Percentiles rank a stretch among this genome's conserved stretches.
These are phyloP conservation scores for Chelon labrosus DNA, from an alignment of 2,797 vertebrate genomes.

Conservation along the genomic window DNA sequence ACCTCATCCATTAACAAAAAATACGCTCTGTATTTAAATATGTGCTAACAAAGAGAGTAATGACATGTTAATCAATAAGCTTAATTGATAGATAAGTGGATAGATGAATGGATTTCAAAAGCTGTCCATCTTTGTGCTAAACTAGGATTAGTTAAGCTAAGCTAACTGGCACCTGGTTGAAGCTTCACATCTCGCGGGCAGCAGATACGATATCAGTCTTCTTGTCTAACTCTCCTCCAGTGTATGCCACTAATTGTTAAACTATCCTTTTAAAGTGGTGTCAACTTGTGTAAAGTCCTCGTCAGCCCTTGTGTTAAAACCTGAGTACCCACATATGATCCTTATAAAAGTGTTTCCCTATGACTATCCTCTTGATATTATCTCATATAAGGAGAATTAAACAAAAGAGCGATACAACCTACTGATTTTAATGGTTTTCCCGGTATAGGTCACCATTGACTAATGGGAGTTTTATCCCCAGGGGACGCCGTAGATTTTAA, in stretches of 20 bases:
- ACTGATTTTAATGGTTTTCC: constrained; percentile 25
- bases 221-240: background rate
- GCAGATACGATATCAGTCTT: background rate
- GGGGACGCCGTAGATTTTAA: constrained; percentile 53
- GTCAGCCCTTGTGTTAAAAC: background rate
- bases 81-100: background rate
- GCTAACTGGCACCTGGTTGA: background rate
- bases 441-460: constrained; percentile 46
- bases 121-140: too few relatives aligned
- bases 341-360: too few relatives aligned
- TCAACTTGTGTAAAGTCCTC: background rate
- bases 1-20: too few relatives aligned
- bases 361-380: background rate
- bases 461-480: constrained; percentile 30
- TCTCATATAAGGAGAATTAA: background rate
- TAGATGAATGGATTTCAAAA: constrained; percentile 4
- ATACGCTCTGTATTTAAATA: too few relatives aligned
- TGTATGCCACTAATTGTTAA: background rate
- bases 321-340: background rate
- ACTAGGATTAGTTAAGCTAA: background rate
- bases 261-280: constrained; percentile 3
- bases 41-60: too few relatives aligned
- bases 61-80: too few relatives aligned
- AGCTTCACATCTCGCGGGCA: background rate
- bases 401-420: constrained; percentile 11